A percentile compares a stretch with the other conserved stretches of the same genome.
phyloP scores from a whole-genome alignment of 2,888 invertebrate species.

The Anaspis maculata region DNA sequence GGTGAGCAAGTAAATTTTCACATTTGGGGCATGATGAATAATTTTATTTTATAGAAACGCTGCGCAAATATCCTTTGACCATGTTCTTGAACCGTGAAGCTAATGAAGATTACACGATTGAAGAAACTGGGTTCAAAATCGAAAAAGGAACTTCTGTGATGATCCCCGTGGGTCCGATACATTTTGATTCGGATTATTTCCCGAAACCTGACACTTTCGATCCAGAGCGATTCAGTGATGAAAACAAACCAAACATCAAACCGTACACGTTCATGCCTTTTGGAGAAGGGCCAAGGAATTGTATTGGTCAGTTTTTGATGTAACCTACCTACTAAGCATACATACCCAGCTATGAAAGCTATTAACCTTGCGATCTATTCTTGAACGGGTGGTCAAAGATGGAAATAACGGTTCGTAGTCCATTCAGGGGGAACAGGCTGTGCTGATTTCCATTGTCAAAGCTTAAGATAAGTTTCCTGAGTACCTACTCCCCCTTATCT shows the following conservation, averaged over 20 bases:
- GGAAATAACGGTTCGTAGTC: too few relatives aligned
- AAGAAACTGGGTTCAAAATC: slow-evolving; percentile 35
- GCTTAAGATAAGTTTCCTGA: too few relatives aligned
- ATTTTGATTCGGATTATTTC: slow-evolving; percentile 37
- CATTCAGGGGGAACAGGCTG: neutral
- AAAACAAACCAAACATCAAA: slow-evolving; percentile 24
- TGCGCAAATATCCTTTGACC: slow-evolving; percentile 40
- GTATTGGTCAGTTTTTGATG: slow-evolving; percentile 30
- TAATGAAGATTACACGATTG: slow-evolving; percentile 31
- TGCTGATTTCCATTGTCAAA: too few relatives aligned
- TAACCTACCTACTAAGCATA: too few relatives aligned
- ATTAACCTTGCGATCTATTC: too few relatives aligned
- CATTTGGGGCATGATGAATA: too few relatives aligned
- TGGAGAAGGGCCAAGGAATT: slow-evolving; percentile 37
- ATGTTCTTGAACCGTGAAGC: slow-evolving; percentile 29
- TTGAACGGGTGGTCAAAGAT: too few relatives aligned
- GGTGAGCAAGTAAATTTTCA: neutral
- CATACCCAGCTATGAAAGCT: too few relatives aligned
- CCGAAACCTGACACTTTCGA: slow-evolving; percentile 41
- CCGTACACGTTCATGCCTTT: slow-evolving; percentile 29
- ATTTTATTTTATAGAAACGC: slow-evolving; percentile 32
- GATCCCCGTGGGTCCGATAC: slow-evolving; percentile 35
- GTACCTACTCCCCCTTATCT: too few relatives aligned
- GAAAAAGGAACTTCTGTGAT: slow-evolving; percentile 37
- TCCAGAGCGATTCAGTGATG: slow-evolving; percentile 40